These are phyloP conservation scores for Cyphomyrus plagiostoma DNA, from an alignment of 2,113 vertebrate species.

Conservation along the genomic window DNA sequence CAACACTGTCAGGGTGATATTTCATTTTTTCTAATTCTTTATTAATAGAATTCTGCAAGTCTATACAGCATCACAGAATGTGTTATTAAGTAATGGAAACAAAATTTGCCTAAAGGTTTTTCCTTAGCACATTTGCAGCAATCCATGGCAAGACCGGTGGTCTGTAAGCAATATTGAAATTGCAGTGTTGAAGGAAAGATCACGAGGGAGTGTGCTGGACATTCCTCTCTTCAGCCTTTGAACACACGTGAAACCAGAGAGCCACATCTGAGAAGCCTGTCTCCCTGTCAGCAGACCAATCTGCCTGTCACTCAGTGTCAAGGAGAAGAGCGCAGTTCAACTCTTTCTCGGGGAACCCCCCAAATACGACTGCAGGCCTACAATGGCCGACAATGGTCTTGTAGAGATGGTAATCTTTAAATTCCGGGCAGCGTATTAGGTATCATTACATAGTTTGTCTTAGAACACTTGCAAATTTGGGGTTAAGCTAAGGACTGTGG, in stretches of 20 bases:
- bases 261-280: slow-evolving; percentile 10
- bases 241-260: slow-evolving; percentile 39
- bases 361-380: background rate
- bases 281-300: slow-evolving; percentile 35
- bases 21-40: background rate
- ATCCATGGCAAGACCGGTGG: background rate
- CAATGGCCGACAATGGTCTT: background rate
- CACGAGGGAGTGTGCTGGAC: slow-evolving; percentile 10
- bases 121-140: background rate
- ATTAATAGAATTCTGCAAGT: background rate
- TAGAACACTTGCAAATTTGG: background rate
- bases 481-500: background rate
- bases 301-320: slow-evolving; percentile 23
- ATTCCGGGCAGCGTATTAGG: background rate
- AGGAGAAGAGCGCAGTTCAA: slow-evolving; percentile 4
- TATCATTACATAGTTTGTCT: background rate
- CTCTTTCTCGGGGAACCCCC: background rate
- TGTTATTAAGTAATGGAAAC: background rate
- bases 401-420: background rate
- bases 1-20: background rate
- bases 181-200: slow-evolving; percentile 6
- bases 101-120: slow-evolving; percentile 5
- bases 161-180: slow-evolving; percentile 23
- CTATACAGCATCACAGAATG: background rate
- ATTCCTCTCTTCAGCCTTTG: slow-evolving; percentile 27